Evolutionary conservation across 2,113 vertebrate genomes (phyloP).

Genomic region (Sander lucioperca): DNA sequence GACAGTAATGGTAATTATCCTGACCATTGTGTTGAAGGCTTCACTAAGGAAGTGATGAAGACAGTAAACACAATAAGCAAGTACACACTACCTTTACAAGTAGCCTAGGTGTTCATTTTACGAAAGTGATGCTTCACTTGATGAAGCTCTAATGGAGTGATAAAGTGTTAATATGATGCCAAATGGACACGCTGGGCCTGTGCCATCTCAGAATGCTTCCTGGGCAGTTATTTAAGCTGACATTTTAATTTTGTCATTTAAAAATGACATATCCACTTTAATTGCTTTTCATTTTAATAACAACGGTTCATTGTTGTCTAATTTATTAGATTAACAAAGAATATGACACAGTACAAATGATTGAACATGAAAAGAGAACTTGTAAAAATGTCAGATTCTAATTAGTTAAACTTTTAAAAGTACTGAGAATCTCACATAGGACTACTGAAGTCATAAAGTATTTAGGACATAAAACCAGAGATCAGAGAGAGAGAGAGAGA

Average conservation of each 20-base stretch:
- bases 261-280: neutral
- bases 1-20: neutral
- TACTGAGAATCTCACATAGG: neutral
- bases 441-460: conserved; percentile 6
- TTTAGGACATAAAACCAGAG: conserved; percentile 1
- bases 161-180: conserved; percentile 6
- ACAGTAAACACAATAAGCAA: neutral
- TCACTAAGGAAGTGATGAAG: neutral
- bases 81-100: neutral
- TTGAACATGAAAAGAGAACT: neutral
- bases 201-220: neutral
- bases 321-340: neutral
- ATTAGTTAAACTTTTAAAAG: neutral
- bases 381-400: neutral
- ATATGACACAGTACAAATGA: neutral
- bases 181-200: conserved; percentile 33
- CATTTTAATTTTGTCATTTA: conserved; percentile 13
- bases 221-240: neutral
- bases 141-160: conserved; percentile 10
- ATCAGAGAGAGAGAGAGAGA: conserved; percentile 1
- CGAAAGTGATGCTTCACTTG: neutral
- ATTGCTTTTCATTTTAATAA: neutral
- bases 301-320: neutral
- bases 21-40: conserved; percentile 7
- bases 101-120: neutral